A percentile compares a stretch with the other conserved stretches of the same genome.
Evolutionary conservation across 2,113 vertebrate species (phyloP).

Genomic region (Pelusios castaneus): DNA sequence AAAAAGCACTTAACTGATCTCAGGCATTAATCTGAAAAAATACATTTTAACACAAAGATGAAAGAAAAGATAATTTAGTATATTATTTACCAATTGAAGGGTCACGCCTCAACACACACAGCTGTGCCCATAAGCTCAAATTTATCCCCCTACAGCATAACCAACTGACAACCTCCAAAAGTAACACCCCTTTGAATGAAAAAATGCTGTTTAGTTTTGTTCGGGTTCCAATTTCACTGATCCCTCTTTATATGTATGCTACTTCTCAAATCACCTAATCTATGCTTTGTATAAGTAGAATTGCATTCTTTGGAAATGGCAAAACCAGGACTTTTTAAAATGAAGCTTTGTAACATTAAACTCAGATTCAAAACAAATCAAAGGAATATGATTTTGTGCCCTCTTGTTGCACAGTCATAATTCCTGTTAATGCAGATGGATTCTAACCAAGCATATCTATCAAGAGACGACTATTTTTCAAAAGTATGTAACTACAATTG

Average conservation of each 20-base stretch:
- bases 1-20: constrained; percentile 7
- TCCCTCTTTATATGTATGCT: background rate
- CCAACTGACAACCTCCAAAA: fast-evolving
- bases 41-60: constrained; percentile 26
- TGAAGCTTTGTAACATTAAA: background rate
- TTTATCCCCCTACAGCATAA: background rate
- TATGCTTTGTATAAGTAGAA: background rate
- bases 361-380: background rate
- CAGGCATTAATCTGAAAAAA: background rate
- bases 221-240: background rate
- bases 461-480: background rate
- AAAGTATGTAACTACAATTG: background rate
- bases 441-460: background rate
- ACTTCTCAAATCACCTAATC: background rate
- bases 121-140: background rate
- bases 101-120: constrained; percentile 9
- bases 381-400: background rate
- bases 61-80: constrained; percentile 1
- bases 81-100: constrained; percentile 29
- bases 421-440: background rate
- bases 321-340: background rate
- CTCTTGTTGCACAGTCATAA: background rate
- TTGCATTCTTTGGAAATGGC: background rate
- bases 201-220: background rate
- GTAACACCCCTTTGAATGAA: background rate